Evolutionary conservation across 2,888 invertebrate genomes (phyloP), one percentile per base, ranked within the genome.

Genomic region (Tenthredo notha): DNA sequence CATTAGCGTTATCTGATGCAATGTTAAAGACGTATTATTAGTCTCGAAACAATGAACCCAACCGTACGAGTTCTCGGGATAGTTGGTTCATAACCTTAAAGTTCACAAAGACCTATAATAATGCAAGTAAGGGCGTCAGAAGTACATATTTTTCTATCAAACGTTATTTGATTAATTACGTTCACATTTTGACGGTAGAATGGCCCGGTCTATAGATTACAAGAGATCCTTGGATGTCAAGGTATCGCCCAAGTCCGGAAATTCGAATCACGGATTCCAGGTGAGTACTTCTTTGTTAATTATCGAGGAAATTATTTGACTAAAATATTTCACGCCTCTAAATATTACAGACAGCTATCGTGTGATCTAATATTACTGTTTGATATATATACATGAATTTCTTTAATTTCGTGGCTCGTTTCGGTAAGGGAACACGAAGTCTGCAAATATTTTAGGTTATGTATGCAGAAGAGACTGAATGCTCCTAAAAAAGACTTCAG

Each of bases 141-240:
- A 67, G 4, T 61, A 10, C 25, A 12, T 25, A 25, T 4, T 2
- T 1, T 21, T 61, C 25, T 58, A 18, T 58, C 58, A 21, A 58
- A 1, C 2, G 10, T 61, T 61, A 61, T 25, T 25, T 25, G 3
- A 25, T 25, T 33, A 61, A 18, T 33, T 6, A 67, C 12, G 33
- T 18, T 33, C 33, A 67, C 33, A 18, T 33, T 18, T 7, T 1
- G 10, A 74, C 72, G 21, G n/a, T 43, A 74, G 0, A 74, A 90
- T 90, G 90, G 90, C 90, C 70, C 88, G 90, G 50, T 86, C 70
- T 12, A 21, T 58, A 1, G 9, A 85, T 3, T 90, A 88, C 12
- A 72, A 78, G n/a, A 86, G 90, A 2, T 21, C 75, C 12, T 88
- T 72, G 0, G 18, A 25, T 75, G 80, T 21, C 40, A 80, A 80